Conservation (phyloP, 2,113 vertebrate genomes). For the Lamprotornis superbus region DNA sequence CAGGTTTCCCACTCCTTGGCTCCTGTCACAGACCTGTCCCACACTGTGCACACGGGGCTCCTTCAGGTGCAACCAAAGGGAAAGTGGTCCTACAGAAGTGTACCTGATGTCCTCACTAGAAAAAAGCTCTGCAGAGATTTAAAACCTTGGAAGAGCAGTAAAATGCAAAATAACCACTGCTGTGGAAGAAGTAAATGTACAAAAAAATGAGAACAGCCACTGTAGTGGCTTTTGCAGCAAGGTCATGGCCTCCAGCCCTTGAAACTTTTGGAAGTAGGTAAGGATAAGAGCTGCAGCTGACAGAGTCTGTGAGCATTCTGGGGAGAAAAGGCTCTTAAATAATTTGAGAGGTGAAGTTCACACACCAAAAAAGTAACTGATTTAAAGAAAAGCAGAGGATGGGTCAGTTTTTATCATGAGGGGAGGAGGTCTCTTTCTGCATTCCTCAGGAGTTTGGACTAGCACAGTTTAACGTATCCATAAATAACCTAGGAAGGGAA, state of each 20-base stretch:
- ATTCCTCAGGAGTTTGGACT: not conserved
- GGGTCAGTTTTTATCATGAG: not conserved
- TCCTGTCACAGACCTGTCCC: not conserved
- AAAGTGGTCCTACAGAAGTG: not conserved
- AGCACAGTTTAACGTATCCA: not conserved
- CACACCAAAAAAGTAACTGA: accelerated
- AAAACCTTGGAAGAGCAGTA: not conserved
- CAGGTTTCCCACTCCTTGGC: not conserved
- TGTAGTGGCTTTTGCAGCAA: not conserved
- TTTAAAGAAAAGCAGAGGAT: not conserved
- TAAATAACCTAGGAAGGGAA: not conserved
- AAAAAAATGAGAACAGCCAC: not conserved
- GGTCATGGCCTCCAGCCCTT: not conserved
- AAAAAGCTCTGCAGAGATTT: not conserved
- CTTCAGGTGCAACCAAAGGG: not conserved
- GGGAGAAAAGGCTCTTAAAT: not conserved
- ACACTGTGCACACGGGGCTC: not conserved
- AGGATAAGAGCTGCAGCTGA: not conserved
- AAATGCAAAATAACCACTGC: not conserved
- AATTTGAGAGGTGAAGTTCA: not conserved
- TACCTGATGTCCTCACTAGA: too few species aligned
- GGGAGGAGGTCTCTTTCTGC: not conserved
- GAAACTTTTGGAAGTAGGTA: not conserved
- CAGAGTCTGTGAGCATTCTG: not conserved
- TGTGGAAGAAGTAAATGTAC: not conserved